Evolutionary conservation across 2,113 vertebrate genomes (phyloP).

Genomic region (Cichladusa arquata): DNA sequence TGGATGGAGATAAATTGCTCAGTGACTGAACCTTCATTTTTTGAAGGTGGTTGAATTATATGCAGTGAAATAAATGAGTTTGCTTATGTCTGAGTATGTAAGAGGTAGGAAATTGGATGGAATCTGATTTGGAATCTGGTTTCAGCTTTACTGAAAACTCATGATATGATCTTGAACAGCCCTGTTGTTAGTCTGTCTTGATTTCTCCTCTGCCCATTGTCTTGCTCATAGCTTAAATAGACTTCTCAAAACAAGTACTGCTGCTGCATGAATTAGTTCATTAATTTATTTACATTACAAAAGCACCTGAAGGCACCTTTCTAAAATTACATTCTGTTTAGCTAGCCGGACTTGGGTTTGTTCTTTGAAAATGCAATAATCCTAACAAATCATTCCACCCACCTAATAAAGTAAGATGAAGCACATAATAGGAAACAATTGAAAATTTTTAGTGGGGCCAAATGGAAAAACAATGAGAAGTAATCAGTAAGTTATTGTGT

Average conservation of each 20-base stretch:
- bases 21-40: neutral
- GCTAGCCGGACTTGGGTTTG: neutral
- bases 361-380: slow-evolving; percentile 16
- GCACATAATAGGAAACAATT: neutral
- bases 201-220: neutral
- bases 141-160: neutral
- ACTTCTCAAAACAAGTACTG: neutral
- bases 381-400: neutral
- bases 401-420: slow-evolving; percentile 22
- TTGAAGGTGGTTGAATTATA: neutral
- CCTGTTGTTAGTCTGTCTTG: neutral
- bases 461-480: slow-evolving; percentile 4
- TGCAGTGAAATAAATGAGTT: neutral
- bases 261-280: neutral
- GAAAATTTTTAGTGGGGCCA: neutral
- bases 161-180: neutral
- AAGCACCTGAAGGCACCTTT: slow-evolving; percentile 30
- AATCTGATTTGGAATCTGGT: neutral
- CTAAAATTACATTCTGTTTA: neutral
- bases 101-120: neutral
- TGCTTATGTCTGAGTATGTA: neutral
- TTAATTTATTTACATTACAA: slow-evolving; percentile 40
- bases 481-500: neutral
- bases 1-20: neutral
- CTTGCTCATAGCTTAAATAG: neutral